phyloP scores from a whole-genome alignment of 2,888 invertebrate genomes.

The Coenonympha arcania region DNA sequence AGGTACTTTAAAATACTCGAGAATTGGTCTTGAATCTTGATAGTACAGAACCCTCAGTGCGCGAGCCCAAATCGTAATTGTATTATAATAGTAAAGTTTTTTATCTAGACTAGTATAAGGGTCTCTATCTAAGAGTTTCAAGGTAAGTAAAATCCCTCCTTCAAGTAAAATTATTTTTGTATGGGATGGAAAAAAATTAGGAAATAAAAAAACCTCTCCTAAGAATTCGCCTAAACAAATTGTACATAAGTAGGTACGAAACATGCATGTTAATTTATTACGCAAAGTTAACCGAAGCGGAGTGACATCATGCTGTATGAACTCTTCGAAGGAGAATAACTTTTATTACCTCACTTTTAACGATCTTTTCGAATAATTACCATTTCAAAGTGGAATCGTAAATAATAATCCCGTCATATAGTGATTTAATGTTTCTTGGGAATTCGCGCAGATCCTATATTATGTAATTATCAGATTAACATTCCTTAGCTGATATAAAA shows the following conservation, averaged over 20 bases:
- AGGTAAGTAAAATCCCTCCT: no score
- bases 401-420: not conserved
- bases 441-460: not conserved
- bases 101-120: no score
- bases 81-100: no score
- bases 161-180: no score
- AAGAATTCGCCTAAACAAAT: not conserved
- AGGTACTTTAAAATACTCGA: no score
- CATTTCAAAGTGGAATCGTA: constrained; percentile 5
- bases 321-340: constrained; percentile 21
- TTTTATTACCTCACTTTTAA: constrained; percentile 13
- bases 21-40: no score
- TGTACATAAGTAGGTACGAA: not conserved
- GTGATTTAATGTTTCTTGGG: not conserved
- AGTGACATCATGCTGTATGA: constrained; percentile 40
- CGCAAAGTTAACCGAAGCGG: constrained; percentile 32
- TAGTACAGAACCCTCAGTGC: no score
- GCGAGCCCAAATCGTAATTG: no score
- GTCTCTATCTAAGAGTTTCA: no score
- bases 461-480: no score
- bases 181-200: no score
- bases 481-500: no score
- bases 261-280: constrained; percentile 34
- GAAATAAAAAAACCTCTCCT: not conserved
- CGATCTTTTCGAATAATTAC: constrained; percentile 5